Conservation (phyloP, 2,797 vertebrate genomes). For the Enteromius paludinosus region DNA sequence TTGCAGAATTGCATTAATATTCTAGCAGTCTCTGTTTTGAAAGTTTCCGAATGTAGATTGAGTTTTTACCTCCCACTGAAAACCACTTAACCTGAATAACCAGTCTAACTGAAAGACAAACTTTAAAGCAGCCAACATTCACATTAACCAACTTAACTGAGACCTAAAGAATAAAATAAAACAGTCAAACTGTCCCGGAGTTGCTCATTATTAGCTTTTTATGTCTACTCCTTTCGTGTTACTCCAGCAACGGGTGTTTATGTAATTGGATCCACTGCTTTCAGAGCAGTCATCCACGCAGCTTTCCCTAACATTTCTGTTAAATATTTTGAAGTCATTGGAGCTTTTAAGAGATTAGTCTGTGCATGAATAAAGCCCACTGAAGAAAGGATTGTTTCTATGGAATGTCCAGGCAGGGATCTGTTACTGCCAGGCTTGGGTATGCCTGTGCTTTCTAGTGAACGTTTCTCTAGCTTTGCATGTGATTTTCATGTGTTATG, state of each 20-base stretch:
- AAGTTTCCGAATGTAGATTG: not conserved
- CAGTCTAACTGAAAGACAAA: not conserved
- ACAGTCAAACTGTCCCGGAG: not conserved
- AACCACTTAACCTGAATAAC: conserved; percentile 11
- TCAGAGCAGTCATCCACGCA: conserved; percentile 21
- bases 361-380: conserved; percentile 39
- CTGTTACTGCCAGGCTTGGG: conserved; percentile 42
- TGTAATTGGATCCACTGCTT: conserved; percentile 38
- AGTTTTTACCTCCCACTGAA: not conserved
- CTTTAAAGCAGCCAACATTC: not conserved
- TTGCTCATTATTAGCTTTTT: conserved; percentile 2
- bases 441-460: conserved; percentile 50
- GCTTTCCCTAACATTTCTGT: conserved; percentile 34
- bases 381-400: conserved; percentile 50
- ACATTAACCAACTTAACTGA: conserved; percentile 2
- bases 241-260: conserved; percentile 10
- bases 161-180: conserved; percentile 5
- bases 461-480: conserved; percentile 47
- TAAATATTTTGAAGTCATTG: conserved; percentile 52
- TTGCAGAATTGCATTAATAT: conserved; percentile 1
- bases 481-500: conserved; percentile 57
- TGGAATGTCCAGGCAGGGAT: conserved; percentile 43
- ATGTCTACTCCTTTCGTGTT: conserved; percentile 9
- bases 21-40: not conserved
- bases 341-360: conserved; percentile 50